Conservation (phyloP, 1,140 invertebrate genomes). For the Mycetomoellerius zeteki region DNA sequence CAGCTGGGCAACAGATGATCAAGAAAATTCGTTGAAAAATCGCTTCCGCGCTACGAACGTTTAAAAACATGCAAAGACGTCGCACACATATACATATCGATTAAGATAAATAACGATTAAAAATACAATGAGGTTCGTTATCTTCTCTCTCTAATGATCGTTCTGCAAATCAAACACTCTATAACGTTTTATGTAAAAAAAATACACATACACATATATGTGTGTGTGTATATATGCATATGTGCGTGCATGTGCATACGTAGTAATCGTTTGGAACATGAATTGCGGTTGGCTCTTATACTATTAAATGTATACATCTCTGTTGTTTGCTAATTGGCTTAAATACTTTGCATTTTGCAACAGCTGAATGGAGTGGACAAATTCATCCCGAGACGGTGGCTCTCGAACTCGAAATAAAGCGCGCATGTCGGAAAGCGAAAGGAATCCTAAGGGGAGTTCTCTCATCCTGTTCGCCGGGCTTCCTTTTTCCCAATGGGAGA, state of each 20-base stretch:
- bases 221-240: neutral
- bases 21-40: constrained; percentile 9
- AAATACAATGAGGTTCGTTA: neutral
- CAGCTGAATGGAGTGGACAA: constrained; percentile 82
- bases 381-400: constrained; percentile 48
- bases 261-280: constrained; percentile 81
- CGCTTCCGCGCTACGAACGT: neutral
- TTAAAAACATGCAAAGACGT: neutral
- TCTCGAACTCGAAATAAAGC: constrained; percentile 37
- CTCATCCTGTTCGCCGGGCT: constrained; percentile 16
- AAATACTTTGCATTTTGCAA: constrained; percentile 86
- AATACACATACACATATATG: neutral
- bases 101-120: constrained; percentile 8
- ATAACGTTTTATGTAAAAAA: neutral
- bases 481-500: constrained; percentile 40
- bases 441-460: constrained; percentile 23
- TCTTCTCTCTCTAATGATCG: neutral
- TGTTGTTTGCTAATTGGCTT: constrained; percentile 86
- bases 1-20: constrained; percentile 66
- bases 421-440: constrained; percentile 42
- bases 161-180: constrained; percentile 17
- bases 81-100: neutral
- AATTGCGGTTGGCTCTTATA: constrained; percentile 83
- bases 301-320: constrained; percentile 86
- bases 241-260: constrained; percentile 3